phyloP scores from a whole-genome alignment of 2,888 invertebrate genomes.

The Ceratothoa steindachneri region DNA sequence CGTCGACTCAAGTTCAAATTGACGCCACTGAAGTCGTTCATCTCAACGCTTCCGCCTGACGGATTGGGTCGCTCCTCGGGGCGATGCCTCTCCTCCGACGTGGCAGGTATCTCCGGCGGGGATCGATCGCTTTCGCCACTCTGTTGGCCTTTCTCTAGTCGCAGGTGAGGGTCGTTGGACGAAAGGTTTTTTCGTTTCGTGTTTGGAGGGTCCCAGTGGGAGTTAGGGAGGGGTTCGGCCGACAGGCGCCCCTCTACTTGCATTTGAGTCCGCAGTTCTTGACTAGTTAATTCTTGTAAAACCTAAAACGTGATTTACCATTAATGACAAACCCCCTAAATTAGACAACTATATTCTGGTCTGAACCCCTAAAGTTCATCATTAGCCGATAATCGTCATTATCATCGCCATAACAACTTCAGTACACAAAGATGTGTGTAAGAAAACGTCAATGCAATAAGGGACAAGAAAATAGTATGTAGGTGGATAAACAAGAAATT shows the following conservation, averaged over 20 bases:
- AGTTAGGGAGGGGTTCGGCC: not conserved
- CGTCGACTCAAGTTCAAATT: slow-evolving; percentile 52
- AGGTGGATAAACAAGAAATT: too few species aligned
- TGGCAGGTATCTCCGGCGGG: too few species aligned
- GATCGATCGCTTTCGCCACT: too few species aligned
- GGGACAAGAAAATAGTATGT: too few species aligned
- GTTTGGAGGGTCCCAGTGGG: not conserved
- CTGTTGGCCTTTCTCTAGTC: not conserved
- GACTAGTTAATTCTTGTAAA: slow-evolving; percentile 10
- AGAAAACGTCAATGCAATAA: too few species aligned
- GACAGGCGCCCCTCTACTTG: not conserved
- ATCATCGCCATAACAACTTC: too few species aligned
- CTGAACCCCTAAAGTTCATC: too few species aligned
- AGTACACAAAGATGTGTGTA: too few species aligned
- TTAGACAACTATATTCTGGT: too few species aligned
- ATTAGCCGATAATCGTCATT: too few species aligned
- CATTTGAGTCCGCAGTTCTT: not conserved
- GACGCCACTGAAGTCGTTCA: slow-evolving; percentile 23
- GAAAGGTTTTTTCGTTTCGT: not conserved
- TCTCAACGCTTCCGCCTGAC: slow-evolving; percentile 23
- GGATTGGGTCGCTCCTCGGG: slow-evolving; percentile 32
- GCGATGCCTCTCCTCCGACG: not conserved
- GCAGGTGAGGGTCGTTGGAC: not conserved
- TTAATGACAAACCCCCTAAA: not conserved
- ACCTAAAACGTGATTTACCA: not conserved